These are phyloP conservation scores for Myopa tessellatipennis DNA, from an alignment of 2,888 invertebrate genomes.

Conservation along the genomic window DNA sequence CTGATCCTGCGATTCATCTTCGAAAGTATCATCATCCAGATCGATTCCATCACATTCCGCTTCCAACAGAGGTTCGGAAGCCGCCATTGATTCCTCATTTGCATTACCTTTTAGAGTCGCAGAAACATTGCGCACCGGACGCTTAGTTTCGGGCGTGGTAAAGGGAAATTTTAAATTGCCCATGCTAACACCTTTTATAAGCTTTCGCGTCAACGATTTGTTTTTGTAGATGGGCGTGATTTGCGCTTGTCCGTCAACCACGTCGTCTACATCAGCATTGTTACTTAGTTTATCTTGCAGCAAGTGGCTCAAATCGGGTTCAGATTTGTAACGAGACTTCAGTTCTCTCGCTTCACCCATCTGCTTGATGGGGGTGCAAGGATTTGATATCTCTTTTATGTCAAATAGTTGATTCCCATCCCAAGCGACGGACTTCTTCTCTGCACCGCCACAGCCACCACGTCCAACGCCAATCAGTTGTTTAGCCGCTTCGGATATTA, in stretches of 20 bases:
- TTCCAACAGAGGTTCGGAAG: slow-evolving; percentile 37
- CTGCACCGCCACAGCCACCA: slow-evolving; percentile 39
- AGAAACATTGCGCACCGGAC: slow-evolving; percentile 58
- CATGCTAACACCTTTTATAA: slow-evolving; percentile 67
- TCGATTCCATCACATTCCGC: slow-evolving; percentile 43
- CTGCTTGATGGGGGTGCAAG: slow-evolving; percentile 55
- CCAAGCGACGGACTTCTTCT: slow-evolving; percentile 60
- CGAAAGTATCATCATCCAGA: slow-evolving; percentile 51
- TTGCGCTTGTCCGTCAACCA: not conserved
- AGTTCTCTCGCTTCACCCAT: slow-evolving; percentile 52
- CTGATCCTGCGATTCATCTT: slow-evolving; percentile 45
- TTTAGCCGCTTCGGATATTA: slow-evolving; percentile 54
- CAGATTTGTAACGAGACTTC: slow-evolving; percentile 64
- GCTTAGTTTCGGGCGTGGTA: slow-evolving; percentile 59
- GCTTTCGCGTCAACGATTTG: slow-evolving; percentile 58
- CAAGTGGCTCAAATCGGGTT: slow-evolving; percentile 62
- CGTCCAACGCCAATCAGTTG: slow-evolving; percentile 47
- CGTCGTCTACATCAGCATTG: slow-evolving; percentile 11
- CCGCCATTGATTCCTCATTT: slow-evolving; percentile 52
- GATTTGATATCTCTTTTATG: slow-evolving; percentile 55
- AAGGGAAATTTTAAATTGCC: slow-evolving; percentile 64
- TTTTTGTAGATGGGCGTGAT: slow-evolving; percentile 41
- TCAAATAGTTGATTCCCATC: slow-evolving; percentile 55
- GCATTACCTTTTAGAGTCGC: slow-evolving; percentile 56
- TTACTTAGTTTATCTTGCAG: slow-evolving; percentile 26